Evolutionary conservation across 2,888 invertebrate species (phyloP).

Genomic region (Panopea generosa): DNA sequence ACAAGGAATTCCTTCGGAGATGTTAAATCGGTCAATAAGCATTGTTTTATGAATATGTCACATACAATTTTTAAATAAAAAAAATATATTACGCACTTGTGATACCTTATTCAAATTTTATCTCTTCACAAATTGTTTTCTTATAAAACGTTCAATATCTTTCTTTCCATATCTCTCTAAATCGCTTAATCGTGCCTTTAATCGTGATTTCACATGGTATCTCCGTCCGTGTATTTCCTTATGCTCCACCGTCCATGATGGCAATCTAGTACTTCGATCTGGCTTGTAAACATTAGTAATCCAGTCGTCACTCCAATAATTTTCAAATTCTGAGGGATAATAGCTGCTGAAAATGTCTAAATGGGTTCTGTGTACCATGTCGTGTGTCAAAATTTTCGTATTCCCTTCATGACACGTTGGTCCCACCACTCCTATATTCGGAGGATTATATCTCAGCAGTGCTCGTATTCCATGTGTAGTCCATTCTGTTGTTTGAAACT

Average conservation of each 20-base stretch:
- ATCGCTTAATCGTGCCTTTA: too few species aligned
- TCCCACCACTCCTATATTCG: conserved; percentile 10
- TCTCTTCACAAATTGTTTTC: too few species aligned
- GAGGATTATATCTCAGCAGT: not conserved
- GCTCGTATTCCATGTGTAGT: conserved; percentile 4
- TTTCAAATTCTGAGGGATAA: conserved; percentile 12
- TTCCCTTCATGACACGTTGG: conserved; percentile 12
- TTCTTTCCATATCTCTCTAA: too few species aligned
- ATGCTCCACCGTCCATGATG: conserved; percentile 4
- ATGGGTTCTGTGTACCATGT: conserved; percentile 11
- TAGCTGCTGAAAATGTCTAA: conserved; percentile 7
- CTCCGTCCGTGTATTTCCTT: too few species aligned
- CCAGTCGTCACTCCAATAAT: conserved; percentile 21
- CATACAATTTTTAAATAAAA: too few species aligned
- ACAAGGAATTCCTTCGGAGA: too few species aligned
- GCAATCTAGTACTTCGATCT: not conserved
- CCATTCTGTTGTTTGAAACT: conserved; percentile 4
- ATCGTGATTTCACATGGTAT: too few species aligned
- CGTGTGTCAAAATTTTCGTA: conserved; percentile 7
- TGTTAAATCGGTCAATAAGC: too few species aligned
- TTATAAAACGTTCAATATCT: too few species aligned
- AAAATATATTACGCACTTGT: too few species aligned
- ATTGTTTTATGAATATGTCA: too few species aligned
- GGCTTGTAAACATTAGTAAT: conserved; percentile 18
- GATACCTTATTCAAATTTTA: too few species aligned